Evolutionary conservation across 2,888 invertebrate genomes (phyloP), one percentile per base, ranked within the genome.

Genomic region (Papilio protenor): DNA sequence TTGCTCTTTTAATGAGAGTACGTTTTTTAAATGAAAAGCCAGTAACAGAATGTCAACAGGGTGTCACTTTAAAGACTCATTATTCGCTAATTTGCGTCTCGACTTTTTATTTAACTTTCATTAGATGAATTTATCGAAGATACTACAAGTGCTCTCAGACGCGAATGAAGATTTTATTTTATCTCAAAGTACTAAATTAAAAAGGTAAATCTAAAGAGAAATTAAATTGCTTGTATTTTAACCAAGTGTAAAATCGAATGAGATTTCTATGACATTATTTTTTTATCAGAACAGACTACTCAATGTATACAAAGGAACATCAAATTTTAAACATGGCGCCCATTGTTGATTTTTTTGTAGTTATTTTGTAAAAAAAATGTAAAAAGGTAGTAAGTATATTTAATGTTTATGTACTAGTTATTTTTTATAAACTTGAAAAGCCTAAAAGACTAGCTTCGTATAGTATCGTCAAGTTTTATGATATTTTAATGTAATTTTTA

Each of bases 71-170:
- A 57, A 69, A n/a, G 66, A 69, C 40, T 69, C 66, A 45, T 69
- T 69, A 69, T 45, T 69, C 66, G 33, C 66, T 69, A 69, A 69
- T 69, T 69, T 70, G 66, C 45, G 40, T 5, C 66, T 69, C 21
- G 66, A 45, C 66, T 69, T 69, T 69, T 69, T 69, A 69, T 69
- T 69, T 45, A 45, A 69, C 66, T 69, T 69, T 69, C 40, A 69
- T 69, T 69, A 45, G 66, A 21, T 12, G 14, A 45, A 66, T 66
- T 66, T 45, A 45, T 69, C 27, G 66, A 69, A 40, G 66, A 5
- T 11, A 21, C 45, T 66, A 45, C 45, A 45, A 69, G 66, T 69
- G 66, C 66, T 69, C 66, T 69, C 66, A 45, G 45, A 10, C 27
- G 66, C 47, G 45, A 69, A 45, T 40, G 40, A 11, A 69, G n/a